These are phyloP conservation scores for Mola mola DNA, from an alignment of 2,113 vertebrate genomes.

Conservation along the genomic window DNA sequence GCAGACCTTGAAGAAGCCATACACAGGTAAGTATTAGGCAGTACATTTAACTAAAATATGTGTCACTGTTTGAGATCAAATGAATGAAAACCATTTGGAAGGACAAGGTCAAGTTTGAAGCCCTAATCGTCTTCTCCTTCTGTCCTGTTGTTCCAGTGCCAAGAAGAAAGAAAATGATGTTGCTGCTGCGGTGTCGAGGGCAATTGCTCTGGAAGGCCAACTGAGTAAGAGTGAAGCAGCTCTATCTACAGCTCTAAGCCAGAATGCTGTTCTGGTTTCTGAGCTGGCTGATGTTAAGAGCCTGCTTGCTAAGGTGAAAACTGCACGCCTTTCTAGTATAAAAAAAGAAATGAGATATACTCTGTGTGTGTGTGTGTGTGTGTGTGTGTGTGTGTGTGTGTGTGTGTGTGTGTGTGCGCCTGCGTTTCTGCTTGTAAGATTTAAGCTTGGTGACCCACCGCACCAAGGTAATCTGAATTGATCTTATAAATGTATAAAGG, in stretches of 20 bases:
- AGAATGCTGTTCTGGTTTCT: constrained; percentile 84
- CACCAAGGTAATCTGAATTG: no score
- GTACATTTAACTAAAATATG: no score
- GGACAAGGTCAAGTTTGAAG: background rate
- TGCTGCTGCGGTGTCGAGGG: constrained; percentile 83
- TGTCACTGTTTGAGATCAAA: background rate
- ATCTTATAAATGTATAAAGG: no score
- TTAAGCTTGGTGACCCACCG: no score
- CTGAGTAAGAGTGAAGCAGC: constrained; percentile 89
- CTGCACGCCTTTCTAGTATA: background rate
- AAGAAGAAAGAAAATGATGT: constrained; percentile 93
- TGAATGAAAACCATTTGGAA: background rate
- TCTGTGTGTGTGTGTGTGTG: no score
- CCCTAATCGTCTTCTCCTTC: background rate
- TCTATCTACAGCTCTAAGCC: constrained; percentile 86
- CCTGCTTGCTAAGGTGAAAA: constrained; percentile 88
- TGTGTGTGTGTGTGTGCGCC: no score
- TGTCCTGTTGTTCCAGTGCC: constrained; percentile 76
- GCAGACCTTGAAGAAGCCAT: constrained; percentile 90
- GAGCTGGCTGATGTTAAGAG: constrained; percentile 87
- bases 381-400: no score
- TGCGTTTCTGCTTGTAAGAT: no score
- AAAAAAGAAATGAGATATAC: no score
- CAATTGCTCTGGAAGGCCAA: constrained; percentile 88
- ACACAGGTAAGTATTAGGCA: constrained; percentile 74